phyloP scores from a whole-genome alignment of 2,888 invertebrate genomes.

The Agrochola litura region DNA sequence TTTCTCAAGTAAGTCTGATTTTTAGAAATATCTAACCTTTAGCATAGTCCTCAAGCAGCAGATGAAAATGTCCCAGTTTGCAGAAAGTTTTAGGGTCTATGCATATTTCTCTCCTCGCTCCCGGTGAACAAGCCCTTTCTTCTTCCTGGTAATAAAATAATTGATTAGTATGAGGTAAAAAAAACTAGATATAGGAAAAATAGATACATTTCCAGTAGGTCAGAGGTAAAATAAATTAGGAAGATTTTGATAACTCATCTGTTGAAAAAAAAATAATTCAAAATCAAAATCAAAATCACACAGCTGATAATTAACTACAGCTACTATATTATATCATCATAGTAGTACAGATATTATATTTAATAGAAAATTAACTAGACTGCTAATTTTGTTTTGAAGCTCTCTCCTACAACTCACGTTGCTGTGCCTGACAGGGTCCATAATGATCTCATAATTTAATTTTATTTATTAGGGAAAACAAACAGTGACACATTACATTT shows the following conservation, averaged over 20 bases:
- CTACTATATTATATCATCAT: background rate
- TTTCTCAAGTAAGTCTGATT: background rate
- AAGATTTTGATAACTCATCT: background rate
- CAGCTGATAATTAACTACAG: background rate
- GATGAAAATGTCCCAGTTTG: constrained; percentile 98
- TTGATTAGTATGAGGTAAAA: background rate
- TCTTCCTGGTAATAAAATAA: constrained; percentile 79
- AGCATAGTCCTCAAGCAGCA: constrained; percentile 97
- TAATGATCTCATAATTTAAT: background rate
- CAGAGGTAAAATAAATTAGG: background rate
- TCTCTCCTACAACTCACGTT: background rate
- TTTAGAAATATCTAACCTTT: constrained; percentile 92
- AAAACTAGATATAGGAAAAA: background rate
- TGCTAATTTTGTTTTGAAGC: background rate
- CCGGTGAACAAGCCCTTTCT: constrained; percentile 86
- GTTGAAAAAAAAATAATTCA: too few relatives aligned
- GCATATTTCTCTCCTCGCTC: constrained; percentile 92
- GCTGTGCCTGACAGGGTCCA: background rate
- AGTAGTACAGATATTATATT: background rate
- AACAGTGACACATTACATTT: too few relatives aligned
- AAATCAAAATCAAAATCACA: too few relatives aligned
- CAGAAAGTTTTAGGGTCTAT: constrained; percentile 98
- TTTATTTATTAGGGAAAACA: too few relatives aligned
- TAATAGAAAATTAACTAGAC: background rate
- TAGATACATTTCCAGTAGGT: background rate